Conservation (phyloP, 2,113 vertebrate species). For the Meleagris gallopavo region DNA sequence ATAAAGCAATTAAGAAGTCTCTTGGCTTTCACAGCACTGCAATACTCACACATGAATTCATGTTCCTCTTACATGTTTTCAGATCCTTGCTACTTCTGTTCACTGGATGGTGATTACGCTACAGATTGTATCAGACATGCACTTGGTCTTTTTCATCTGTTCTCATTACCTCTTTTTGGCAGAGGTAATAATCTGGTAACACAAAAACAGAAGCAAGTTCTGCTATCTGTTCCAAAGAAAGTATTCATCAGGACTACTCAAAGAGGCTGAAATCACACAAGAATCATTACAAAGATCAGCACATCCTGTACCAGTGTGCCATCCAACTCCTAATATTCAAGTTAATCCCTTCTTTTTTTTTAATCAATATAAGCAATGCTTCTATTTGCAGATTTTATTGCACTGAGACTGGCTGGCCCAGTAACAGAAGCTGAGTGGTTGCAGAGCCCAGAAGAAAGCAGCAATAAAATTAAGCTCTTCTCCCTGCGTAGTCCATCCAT, state of each 20-base stretch:
- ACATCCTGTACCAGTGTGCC: neutral
- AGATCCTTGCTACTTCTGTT: neutral
- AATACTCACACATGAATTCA: neutral
- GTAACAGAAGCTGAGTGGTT: neutral
- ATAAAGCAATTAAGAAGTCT: neutral
- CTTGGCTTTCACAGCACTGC: neutral
- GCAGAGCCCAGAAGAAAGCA: neutral
- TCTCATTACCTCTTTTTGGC: constrained; percentile 18
- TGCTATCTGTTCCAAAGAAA: constrained; percentile 18
- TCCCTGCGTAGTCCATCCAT: no score
- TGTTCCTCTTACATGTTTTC: neutral
- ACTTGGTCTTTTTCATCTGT: constrained; percentile 48
- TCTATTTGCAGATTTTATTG: neutral
- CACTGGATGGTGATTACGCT: neutral
- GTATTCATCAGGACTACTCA: constrained; percentile 8
- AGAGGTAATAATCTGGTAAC: constrained; percentile 18
- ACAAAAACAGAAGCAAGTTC: neutral
- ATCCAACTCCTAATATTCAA: neutral
- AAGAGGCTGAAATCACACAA: neutral
- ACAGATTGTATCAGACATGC: neutral
- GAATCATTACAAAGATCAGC: neutral
- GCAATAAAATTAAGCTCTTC: neutral
- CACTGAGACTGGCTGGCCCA: neutral
- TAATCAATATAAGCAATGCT: neutral
- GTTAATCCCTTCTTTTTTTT: neutral